Base-by-base conservation (phyloP, 2,888 invertebrate species). In the Epistrophe grossulariae region DNA sequence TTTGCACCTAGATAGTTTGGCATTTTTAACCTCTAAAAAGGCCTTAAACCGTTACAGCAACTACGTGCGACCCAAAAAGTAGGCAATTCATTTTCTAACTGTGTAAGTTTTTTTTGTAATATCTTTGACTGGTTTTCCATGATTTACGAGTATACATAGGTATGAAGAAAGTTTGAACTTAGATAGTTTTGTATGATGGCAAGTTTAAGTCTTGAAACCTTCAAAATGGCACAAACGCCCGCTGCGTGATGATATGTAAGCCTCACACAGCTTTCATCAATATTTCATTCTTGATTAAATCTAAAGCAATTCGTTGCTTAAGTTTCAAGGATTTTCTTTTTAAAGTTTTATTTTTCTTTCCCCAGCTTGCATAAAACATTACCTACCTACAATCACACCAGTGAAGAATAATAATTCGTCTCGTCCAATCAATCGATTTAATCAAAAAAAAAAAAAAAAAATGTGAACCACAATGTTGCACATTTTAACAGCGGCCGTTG, bases 221-320 rank as follows among this genome's bases (percentile, higher is more conserved):
- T 31, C 13, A 68, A 70, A 74, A 45, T 74, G 43, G 64, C 43
- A 48, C 50, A 68, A 74, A 78, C 59, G 24, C 50, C 55, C 43
- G 64, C 40, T 62, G 62, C 40, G 62, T 62, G n/a, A 40, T 59
- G 64, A 52, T 28, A 48, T 45, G 43, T 31, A 66, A 31, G 13
- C 7, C 17, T 13, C 17, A 17, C 17, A 17, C n/a, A 68, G 55
- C 55, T 48, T 64, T 43, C 50, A 48, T 64, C 83, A 59, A 79
- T 84, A 84, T 74, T 13, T 84, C 74, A 84, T 85, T 74, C 57
- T 24, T 43, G 79, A 85, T 85, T 70, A 82, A 78, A 85, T 85
- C 85, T 82, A 78, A 81, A 74, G 48, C 72, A 82, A 57, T 72
- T 62, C 40, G 31, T 31, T 57, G 55, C n/a, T n/a, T n/a, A n/a